A percentile compares a stretch with the other conserved stretches of the same genome.
Evolutionary conservation across 2,113 vertebrate species (phyloP).

Genomic region (Vulpes ferrilata): DNA sequence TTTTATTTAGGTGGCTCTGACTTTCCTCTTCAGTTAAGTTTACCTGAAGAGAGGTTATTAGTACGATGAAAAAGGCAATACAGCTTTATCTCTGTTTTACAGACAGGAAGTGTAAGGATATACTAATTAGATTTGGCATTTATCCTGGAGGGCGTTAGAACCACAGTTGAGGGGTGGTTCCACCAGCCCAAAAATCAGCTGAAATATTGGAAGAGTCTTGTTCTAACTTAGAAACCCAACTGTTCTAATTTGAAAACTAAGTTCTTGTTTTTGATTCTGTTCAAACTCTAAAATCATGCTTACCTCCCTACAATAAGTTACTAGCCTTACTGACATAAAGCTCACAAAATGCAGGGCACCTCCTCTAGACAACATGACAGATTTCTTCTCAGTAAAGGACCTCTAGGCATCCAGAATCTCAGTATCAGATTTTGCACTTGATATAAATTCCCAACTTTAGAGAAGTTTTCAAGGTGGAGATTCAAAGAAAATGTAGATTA

Average conservation of each 20-base stretch:
- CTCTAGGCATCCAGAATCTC: background rate
- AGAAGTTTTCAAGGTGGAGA: background rate
- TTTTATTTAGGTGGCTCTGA: background rate
- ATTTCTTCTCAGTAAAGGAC: background rate
- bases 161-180: background rate
- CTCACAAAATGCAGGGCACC: background rate
- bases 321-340: background rate
- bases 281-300: background rate
- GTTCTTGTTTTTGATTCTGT: background rate
- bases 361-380: background rate
- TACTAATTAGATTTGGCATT: background rate
- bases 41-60: background rate
- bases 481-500: constrained; percentile 12
- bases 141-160: background rate
- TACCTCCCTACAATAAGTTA: background rate
- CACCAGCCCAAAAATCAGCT: background rate
- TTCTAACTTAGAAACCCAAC: background rate
- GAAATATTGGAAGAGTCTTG: background rate
- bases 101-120: background rate
- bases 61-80: background rate
- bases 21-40: background rate
- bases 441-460: background rate
- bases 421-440: background rate
- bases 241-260: background rate
- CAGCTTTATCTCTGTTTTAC: background rate